These are phyloP conservation scores for Astropecten irregularis DNA, from an alignment of 53 echinoderm and acorn worm species.

Conservation along the genomic window DNA sequence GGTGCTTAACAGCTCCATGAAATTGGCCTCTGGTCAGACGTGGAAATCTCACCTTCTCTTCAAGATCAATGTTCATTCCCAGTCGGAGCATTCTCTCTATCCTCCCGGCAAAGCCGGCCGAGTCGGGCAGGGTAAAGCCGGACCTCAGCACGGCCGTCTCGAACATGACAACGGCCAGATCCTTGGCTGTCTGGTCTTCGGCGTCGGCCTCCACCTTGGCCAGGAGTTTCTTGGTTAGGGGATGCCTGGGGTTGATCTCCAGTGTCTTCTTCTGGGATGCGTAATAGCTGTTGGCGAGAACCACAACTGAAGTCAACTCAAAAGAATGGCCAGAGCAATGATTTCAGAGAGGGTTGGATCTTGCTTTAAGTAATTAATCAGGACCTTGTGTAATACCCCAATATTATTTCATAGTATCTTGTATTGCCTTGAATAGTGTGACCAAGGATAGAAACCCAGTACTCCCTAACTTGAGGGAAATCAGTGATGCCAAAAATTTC, in stretches of 20 bases:
- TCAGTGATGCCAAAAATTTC: too few relatives aligned
- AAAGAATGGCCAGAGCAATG: too few relatives aligned
- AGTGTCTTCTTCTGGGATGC: conserved; percentile 93
- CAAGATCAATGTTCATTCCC: conserved; percentile 85
- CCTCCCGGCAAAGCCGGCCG: conserved; percentile 81
- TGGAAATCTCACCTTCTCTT: conserved; percentile 69
- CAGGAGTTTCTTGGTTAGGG: conserved; percentile 82
- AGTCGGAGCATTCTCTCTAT: conserved; percentile 93
- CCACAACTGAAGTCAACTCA: too few relatives aligned
- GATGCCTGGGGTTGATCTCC: conserved; percentile 93
- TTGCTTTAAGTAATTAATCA: too few relatives aligned
- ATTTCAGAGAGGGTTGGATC: too few relatives aligned
- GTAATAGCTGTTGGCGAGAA: conserved; percentile 71
- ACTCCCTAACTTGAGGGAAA: too few relatives aligned
- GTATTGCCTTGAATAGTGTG: too few relatives aligned
- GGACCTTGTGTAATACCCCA: too few relatives aligned
- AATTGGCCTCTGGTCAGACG: too few relatives aligned
- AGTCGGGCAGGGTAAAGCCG: conserved; percentile 80
- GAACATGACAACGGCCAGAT: conserved; percentile 91
- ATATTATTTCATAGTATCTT: too few relatives aligned
- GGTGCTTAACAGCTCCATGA: too few relatives aligned
- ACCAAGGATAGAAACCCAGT: too few relatives aligned
- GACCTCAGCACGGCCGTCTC: conserved; percentile 97
- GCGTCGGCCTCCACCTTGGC: conserved; percentile 76
- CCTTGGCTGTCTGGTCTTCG: conserved; percentile 85